A percentile compares a stretch with the other conserved stretches of the same genome.
phyloP scores from a whole-genome alignment of 2,888 invertebrate genomes.

The Chymomyza fuscimana region DNA sequence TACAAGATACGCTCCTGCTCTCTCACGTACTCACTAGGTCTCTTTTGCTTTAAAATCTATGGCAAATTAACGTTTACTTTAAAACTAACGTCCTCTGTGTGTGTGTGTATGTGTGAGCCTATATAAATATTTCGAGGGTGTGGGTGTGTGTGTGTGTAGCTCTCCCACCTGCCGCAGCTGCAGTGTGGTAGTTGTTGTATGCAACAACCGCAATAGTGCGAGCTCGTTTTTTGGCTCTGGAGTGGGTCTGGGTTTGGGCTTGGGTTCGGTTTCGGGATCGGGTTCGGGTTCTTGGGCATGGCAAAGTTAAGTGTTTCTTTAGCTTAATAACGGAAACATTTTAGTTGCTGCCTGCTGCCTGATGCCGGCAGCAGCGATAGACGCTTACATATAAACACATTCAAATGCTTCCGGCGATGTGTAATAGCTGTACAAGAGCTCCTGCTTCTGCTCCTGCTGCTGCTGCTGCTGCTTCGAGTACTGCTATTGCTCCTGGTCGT shows the following conservation, averaged over 20 bases:
- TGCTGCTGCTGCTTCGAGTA: background rate
- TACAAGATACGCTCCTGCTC: background rate
- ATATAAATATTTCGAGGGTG: background rate
- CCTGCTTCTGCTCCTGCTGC: slow-evolving; percentile 14
- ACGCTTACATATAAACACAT: slow-evolving; percentile 68
- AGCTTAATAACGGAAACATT: slow-evolving; percentile 73
- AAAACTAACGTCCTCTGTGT: slow-evolving; percentile 22
- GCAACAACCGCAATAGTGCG: background rate
- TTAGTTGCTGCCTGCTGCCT: slow-evolving; percentile 59
- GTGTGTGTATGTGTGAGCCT: background rate
- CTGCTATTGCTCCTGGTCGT: slow-evolving; percentile 16
- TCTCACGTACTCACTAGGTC: background rate
- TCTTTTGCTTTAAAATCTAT: slow-evolving; percentile 28
- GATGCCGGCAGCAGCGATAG: slow-evolving; percentile 40
- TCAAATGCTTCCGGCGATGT: slow-evolving; percentile 68
- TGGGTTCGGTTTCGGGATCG: no score
- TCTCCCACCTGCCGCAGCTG: background rate
- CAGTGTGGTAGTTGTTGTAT: background rate
- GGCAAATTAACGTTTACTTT: slow-evolving; percentile 46
- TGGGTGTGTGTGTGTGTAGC: background rate
- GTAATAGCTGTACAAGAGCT: slow-evolving; percentile 57
- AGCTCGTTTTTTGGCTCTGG: background rate
- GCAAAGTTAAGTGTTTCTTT: slow-evolving; percentile 74
- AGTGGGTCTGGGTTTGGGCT: no score
- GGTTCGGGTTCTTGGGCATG: slow-evolving; percentile 39